Conservation (phyloP, 2,797 vertebrate genomes). For the Malacoctenus gilli region DNA sequence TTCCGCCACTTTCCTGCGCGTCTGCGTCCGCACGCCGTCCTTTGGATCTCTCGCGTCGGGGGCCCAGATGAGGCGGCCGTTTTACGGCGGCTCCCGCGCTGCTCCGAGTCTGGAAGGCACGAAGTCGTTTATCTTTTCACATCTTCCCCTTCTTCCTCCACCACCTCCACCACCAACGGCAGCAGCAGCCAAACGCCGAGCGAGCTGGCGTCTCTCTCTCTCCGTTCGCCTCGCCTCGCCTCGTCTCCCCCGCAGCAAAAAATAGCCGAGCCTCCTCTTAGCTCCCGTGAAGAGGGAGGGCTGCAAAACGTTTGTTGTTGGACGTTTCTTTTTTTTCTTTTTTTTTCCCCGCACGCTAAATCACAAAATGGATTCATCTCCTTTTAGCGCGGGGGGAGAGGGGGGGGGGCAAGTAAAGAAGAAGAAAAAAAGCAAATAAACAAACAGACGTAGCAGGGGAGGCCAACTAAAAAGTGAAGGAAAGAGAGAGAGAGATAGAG, state of each 20-base stretch:
- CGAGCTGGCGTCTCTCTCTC: too few relatives aligned
- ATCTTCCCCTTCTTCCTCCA: slow-evolving; percentile 55
- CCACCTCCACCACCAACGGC: too few relatives aligned
- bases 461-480: slow-evolving; percentile 21
- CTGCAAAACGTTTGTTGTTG: slow-evolving; percentile 64
- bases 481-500: slow-evolving; percentile 18
- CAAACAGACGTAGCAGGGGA: slow-evolving; percentile 39
- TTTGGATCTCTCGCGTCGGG: too few relatives aligned
- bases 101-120: slow-evolving; percentile 58
- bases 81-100: slow-evolving; percentile 43
- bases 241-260: slow-evolving; percentile 65
- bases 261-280: slow-evolving; percentile 66
- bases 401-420: slow-evolving; percentile 6
- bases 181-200: slow-evolving; percentile 57
- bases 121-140: slow-evolving; percentile 65
- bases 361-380: slow-evolving; percentile 66
- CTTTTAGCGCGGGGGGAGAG: slow-evolving; percentile 47
- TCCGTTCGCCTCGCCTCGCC: slow-evolving; percentile 54
- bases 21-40: slow-evolving; percentile 12
- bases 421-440: slow-evolving; percentile 35
- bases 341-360: slow-evolving; percentile 61
- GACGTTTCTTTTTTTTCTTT: too few relatives aligned
- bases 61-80: too few relatives aligned
- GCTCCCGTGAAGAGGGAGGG: slow-evolving; percentile 51
- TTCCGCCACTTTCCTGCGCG: slow-evolving; percentile 2